phyloP scores from a whole-genome alignment of 2,888 invertebrate species.

The Chrysina gloriosa region DNA sequence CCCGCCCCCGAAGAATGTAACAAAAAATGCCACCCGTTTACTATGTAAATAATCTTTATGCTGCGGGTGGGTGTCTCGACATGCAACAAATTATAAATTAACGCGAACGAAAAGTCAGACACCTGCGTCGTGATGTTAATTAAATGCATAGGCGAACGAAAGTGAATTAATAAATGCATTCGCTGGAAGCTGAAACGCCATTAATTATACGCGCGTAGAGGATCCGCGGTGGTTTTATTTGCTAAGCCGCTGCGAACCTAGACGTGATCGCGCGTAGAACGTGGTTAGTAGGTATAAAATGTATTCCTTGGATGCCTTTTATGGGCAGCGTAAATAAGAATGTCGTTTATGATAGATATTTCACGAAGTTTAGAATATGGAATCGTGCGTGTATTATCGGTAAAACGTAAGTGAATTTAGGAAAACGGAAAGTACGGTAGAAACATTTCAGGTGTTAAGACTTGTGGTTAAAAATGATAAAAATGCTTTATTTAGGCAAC shows the following conservation, averaged over 20 bases:
- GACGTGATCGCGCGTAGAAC: neutral
- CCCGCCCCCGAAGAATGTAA: neutral
- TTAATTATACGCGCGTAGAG: neutral
- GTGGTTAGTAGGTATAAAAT: neutral
- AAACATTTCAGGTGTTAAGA: no score
- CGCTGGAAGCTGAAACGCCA: slow-evolving; percentile 1
- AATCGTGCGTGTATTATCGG: neutral
- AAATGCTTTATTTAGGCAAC: no score
- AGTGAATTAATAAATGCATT: slow-evolving; percentile 27
- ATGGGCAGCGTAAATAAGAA: neutral
- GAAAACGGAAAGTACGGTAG: no score
- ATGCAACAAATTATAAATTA: slow-evolving; percentile 14
- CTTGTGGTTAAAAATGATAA: no score
- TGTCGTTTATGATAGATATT: neutral
- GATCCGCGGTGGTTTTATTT: neutral
- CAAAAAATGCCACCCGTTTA: neutral
- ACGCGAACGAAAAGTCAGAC: slow-evolving; percentile 14
- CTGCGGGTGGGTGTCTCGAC: slow-evolving; percentile 10
- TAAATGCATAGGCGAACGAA: slow-evolving; percentile 23
- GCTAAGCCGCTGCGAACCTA: neutral
- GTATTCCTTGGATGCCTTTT: no score
- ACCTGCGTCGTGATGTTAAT: slow-evolving; percentile 7
- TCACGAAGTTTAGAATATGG: no score
- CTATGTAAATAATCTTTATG: slow-evolving; percentile 2
- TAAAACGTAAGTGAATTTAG: no score